These are phyloP conservation scores for Sander lucioperca DNA, from an alignment of 2,113 vertebrate species.

Conservation along the genomic window DNA sequence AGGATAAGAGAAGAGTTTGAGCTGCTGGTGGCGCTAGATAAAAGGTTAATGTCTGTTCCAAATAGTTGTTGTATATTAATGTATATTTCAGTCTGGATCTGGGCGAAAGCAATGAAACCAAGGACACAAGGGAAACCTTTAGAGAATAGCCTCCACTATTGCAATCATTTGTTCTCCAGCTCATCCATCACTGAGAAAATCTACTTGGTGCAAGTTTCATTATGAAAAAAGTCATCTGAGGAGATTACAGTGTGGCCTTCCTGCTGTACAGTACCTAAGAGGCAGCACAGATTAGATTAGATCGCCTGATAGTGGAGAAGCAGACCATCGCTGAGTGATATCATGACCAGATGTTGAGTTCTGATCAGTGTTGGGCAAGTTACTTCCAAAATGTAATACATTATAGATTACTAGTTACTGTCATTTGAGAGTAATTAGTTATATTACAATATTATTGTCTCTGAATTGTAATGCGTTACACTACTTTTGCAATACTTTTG, in stretches of 20 bases:
- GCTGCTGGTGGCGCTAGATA: too few relatives aligned
- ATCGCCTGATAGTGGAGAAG: conserved; percentile 9
- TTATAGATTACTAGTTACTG: too few relatives aligned
- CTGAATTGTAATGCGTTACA: too few relatives aligned
- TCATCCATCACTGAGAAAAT: conserved; percentile 65
- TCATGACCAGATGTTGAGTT: conserved; percentile 40
- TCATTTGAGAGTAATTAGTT: too few relatives aligned
- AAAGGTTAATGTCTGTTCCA: too few relatives aligned
- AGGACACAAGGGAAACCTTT: conserved; percentile 46
- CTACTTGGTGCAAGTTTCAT: conserved; percentile 32
- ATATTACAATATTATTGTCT: too few relatives aligned
- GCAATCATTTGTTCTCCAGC: conserved; percentile 34
- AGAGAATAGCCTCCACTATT: conserved; percentile 38
- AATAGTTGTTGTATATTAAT: too few relatives aligned
- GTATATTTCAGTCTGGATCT: background rate
- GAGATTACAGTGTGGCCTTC: conserved; percentile 50
- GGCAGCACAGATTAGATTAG: conserved; percentile 48
- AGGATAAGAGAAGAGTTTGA: too few relatives aligned
- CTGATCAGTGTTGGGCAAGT: too few relatives aligned
- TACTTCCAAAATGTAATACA: too few relatives aligned
- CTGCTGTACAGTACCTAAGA: conserved; percentile 23
- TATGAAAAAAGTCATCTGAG: conserved; percentile 53
- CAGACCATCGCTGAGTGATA: conserved; percentile 12
- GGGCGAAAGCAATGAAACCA: conserved; percentile 50
- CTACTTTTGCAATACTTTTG: too few relatives aligned